Percentiles rank a stretch among this genome's conserved stretches.
phyloP scores from a whole-genome alignment of 1,140 invertebrate species.

The Hetaerina americana region DNA sequence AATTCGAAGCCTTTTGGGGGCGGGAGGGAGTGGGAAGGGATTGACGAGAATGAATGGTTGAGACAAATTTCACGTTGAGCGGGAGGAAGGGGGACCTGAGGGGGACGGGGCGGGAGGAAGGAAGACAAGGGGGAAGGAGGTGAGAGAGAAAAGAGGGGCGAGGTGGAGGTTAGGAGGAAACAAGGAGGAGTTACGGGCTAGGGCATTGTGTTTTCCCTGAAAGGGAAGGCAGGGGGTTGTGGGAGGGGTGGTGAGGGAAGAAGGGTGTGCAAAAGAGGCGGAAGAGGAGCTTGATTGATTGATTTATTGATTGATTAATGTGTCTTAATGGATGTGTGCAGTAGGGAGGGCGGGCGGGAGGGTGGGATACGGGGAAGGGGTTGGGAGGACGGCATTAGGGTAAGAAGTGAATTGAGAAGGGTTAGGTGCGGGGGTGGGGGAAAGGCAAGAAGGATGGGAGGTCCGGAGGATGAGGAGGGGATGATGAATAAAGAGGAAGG shows the following conservation, averaged over 20 bases:
- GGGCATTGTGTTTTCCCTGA: background rate
- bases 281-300: background rate
- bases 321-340: background rate
- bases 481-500: no score
- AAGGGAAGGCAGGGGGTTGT: no score
- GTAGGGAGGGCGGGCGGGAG: background rate
- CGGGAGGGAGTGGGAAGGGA: background rate
- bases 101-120: background rate
- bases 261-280: background rate
- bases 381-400: background rate
- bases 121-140: background rate
- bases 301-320: background rate
- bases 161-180: no score
- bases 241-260: no score
- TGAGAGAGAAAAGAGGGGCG: no score
- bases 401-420: no score
- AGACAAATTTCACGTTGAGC: slow-evolving; percentile 5
- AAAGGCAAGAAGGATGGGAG: no score
- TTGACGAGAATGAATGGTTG: slow-evolving; percentile 6
- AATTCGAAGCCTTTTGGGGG: no score
- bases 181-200: no score
- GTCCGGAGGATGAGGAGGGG: no score
- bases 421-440: no score
- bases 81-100: slow-evolving; percentile 1
- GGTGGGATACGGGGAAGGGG: background rate